Percentiles rank a stretch among this genome's conserved stretches.
Conservation (phyloP, 2,888 invertebrate genomes). For the Aleiodes alternator region DNA sequence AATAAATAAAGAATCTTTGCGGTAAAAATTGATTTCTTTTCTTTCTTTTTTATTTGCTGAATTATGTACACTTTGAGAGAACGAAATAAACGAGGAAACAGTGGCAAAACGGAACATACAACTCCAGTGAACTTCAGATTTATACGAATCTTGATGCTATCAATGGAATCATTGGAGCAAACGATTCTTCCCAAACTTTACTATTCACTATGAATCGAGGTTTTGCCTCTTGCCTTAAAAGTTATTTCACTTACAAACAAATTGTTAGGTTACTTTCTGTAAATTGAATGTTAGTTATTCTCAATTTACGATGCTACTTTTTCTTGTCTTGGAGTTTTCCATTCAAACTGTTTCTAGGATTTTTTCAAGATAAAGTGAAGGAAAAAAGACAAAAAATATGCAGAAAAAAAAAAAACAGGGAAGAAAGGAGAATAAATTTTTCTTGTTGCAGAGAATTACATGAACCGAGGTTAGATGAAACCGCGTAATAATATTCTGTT, state of each 20-base stretch:
- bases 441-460: too few relatives aligned
- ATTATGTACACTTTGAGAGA: background rate
- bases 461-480: background rate
- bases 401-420: too few relatives aligned
- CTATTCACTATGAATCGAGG: background rate
- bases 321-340: too few relatives aligned
- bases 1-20: too few relatives aligned
- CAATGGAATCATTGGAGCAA: background rate
- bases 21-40: too few relatives aligned
- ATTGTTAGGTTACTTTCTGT: too few relatives aligned
- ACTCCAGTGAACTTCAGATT: background rate
- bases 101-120: background rate
- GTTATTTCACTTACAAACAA: background rate
- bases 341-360: too few relatives aligned
- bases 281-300: too few relatives aligned
- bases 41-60: background rate
- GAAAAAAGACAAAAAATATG: too few relatives aligned
- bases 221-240: background rate
- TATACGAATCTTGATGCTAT: background rate
- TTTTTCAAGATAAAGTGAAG: too few relatives aligned
- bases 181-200: background rate
- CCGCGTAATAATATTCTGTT: conserved; percentile 26
- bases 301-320: too few relatives aligned
- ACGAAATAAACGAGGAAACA: conserved; percentile 13
- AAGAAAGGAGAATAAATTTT: too few relatives aligned